Percentiles rank a stretch among this genome's conserved stretches.
Evolutionary conservation across 2,113 vertebrate genomes (phyloP).

Genomic region (Syrrhaptes paradoxus): DNA sequence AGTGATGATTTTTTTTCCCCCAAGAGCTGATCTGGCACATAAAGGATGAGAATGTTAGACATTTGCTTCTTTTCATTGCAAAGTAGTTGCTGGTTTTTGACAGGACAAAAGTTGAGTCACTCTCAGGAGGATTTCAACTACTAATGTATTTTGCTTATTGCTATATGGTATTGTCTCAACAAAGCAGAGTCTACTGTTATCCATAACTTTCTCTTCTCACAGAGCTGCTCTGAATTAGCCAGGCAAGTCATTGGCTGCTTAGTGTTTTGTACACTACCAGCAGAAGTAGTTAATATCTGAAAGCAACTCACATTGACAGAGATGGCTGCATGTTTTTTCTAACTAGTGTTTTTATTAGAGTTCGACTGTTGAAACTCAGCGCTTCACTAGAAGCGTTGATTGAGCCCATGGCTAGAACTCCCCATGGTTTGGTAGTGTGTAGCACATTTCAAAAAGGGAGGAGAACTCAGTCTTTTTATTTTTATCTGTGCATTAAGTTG

Average conservation of each 20-base stretch:
- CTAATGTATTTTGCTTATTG: neutral
- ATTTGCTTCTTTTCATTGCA: conserved; percentile 7
- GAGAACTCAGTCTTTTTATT: neutral
- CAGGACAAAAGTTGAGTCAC: neutral
- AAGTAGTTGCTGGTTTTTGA: neutral
- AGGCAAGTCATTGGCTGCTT: neutral
- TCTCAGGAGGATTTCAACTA: neutral
- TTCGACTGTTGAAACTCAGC: neutral
- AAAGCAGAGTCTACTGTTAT: neutral
- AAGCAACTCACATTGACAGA: neutral
- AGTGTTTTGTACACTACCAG: neutral
- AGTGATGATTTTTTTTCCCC: neutral
- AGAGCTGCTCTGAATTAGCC: neutral
- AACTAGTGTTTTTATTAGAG: neutral
- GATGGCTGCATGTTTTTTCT: neutral
- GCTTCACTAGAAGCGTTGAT: neutral
- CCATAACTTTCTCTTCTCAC: neutral
- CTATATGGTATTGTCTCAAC: neutral
- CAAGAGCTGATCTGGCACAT: conserved; percentile 1
- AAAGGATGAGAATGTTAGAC: neutral
- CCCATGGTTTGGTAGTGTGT: neutral
- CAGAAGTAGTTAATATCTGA: neutral
- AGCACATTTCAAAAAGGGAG: neutral
- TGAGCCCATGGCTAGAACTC: neutral
- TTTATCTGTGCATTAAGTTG: neutral